Evolutionary conservation across 2,888 invertebrate genomes (phyloP), one percentile per base, ranked within the genome.

Genomic region (Prosapia bicincta): DNA sequence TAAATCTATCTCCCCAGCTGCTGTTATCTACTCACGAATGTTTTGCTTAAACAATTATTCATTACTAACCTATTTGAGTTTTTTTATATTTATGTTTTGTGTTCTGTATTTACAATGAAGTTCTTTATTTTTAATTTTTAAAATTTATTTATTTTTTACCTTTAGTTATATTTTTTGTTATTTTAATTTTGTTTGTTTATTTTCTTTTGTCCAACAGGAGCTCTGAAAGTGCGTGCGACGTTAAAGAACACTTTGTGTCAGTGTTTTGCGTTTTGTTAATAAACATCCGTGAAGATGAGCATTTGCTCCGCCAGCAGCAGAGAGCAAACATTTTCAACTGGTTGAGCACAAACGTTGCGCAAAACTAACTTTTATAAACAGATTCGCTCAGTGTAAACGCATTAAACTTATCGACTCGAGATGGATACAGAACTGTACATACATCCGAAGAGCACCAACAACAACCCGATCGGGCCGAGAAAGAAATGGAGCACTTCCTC

Each of bases 401-500:
- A n/a, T n/a, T n/a, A n/a, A n/a, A n/a, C n/a, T n/a, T n/a, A n/a
- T n/a, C 26, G 7, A 69, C 7, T 0, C 30, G 38, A 15, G 15
- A 75, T 75, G 77, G 77, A 77, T 54, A 75, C 75, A 20, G 75
- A 74, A 38, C 26, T 77, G 15, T 77, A 77, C 43, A 77, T 77
- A 32, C 71, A 72, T 38, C 71, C 71, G 1, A 71, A 68, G 26
- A 25, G 76, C 10, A 74, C 76, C 38, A 80, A 79, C 71, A 79
- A 79, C 73, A 80, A 79, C 76, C 79, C 79, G 15, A 75, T 78
- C 20, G 70, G 78, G 9, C 74, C 71, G 5, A 79, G 78, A 70
- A 80, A 81, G 75, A 79, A 80, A 76, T 82, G 82, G 82, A 80
- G 81, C 71, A 78, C 78, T 20, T 70, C 79, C 9, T 78, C 80